These are phyloP conservation scores for Sarotherodon lohbergeri DNA, from an alignment of 2,113 vertebrate species.

Conservation along the genomic window DNA sequence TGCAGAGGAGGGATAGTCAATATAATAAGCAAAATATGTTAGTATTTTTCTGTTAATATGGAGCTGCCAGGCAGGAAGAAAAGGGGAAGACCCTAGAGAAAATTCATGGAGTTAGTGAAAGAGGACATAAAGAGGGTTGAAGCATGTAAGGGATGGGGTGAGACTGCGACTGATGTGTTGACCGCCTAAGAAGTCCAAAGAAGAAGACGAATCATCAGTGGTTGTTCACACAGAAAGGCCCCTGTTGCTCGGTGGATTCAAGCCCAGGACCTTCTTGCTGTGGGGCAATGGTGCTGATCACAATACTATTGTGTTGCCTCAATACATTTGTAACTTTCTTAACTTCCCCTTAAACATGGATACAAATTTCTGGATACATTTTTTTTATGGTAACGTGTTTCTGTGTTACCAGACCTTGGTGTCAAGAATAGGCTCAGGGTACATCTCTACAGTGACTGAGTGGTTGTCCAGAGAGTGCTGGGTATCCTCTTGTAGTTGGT, in stretches of 20 bases:
- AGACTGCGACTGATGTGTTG: background rate
- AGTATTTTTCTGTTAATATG: background rate
- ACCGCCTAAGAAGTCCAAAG: background rate
- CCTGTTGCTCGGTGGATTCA: background rate
- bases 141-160: background rate
- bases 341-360: background rate
- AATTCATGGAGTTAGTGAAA: background rate
- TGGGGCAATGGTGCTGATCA: background rate
- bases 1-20: background rate
- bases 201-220: background rate
- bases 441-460: constrained; percentile 61
- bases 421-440: constrained; percentile 58
- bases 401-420: constrained; percentile 51
- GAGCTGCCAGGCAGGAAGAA: background rate
- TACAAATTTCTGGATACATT: background rate
- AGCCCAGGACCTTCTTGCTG: background rate
- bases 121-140: background rate
- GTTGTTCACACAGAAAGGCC: background rate
- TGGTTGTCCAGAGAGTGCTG: constrained; percentile 10
- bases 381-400: background rate
- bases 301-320: background rate
- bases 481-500: constrained; percentile 33
- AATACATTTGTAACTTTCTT: background rate
- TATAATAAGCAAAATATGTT: background rate
- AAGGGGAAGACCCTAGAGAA: background rate